Percentiles rank a stretch among this genome's conserved stretches.
phyloP scores from a whole-genome alignment of 1,140 invertebrate species.

The Pentalonia nigronervosa region DNA sequence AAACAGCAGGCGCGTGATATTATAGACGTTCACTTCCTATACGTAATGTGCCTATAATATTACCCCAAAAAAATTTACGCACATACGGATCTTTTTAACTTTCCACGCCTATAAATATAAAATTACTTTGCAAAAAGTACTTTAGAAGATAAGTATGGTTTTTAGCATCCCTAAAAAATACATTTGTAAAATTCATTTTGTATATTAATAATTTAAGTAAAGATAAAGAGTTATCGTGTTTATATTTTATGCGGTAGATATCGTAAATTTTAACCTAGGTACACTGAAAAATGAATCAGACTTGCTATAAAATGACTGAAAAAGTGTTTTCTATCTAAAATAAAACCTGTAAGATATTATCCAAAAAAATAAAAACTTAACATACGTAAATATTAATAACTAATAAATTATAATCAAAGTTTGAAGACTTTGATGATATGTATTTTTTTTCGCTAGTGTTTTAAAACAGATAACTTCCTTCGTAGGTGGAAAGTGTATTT shows the following conservation, averaged over 20 bases:
- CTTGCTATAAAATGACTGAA: not conserved
- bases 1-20: constrained; percentile 46
- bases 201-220: constrained; percentile 28
- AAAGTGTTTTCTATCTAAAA: not conserved
- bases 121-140: constrained; percentile 39
- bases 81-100: constrained; percentile 20
- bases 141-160: constrained; percentile 32
- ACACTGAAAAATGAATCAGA: not conserved
- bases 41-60: constrained; percentile 41
- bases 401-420: no score
- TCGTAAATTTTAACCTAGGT: not conserved
- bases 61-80: not conserved
- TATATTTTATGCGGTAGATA: not conserved
- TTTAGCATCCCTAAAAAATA: constrained; percentile 30
- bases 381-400: no score
- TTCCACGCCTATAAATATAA: constrained; percentile 40
- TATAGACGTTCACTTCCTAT: constrained; percentile 32
- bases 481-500: no score
- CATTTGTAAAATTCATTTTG: constrained; percentile 11
- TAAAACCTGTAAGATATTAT: no score
- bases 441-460: no score
- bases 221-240: not conserved
- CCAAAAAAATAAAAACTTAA: no score
- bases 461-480: no score
- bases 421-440: no score